These are phyloP conservation scores for Silurus glanis DNA, from an alignment of 2,113 vertebrate genomes.

Conservation along the genomic window DNA sequence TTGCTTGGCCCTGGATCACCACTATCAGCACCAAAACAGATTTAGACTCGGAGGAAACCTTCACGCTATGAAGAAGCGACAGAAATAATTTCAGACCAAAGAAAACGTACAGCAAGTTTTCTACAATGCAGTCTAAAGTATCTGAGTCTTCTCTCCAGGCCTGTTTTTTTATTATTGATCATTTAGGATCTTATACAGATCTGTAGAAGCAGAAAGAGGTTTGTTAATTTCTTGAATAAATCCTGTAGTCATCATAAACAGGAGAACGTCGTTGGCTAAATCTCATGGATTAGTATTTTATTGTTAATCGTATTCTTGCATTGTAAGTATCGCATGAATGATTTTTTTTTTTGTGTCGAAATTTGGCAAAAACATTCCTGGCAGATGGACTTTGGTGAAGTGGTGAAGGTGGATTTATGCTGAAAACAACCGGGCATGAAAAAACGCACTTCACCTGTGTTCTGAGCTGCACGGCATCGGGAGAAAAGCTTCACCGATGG, in stretches of 20 bases:
- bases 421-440: too few relatives aligned
- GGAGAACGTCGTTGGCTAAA: not conserved
- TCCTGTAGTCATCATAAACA: not conserved
- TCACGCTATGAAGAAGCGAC: not conserved
- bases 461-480: too few relatives aligned
- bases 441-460: too few relatives aligned
- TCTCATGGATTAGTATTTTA: not conserved
- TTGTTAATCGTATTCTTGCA: not conserved
- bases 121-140: not conserved
- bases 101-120: not conserved
- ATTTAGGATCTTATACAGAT: not conserved
- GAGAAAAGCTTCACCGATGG: too few relatives aligned
- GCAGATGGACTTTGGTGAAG: not conserved
- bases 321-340: not conserved
- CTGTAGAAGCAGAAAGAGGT: not conserved
- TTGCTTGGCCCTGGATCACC: not conserved
- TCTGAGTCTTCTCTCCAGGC: not conserved
- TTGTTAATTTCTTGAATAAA: not conserved
- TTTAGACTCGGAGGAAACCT: conserved; percentile 4
- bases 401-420: not conserved
- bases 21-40: not conserved
- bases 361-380: not conserved
- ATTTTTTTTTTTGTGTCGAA: not conserved
- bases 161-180: not conserved
- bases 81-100: not conserved